Evolutionary conservation across 2,888 invertebrate genomes (phyloP), one percentile per base, ranked within the genome.

Genomic region (Drosophila quinaria): DNA sequence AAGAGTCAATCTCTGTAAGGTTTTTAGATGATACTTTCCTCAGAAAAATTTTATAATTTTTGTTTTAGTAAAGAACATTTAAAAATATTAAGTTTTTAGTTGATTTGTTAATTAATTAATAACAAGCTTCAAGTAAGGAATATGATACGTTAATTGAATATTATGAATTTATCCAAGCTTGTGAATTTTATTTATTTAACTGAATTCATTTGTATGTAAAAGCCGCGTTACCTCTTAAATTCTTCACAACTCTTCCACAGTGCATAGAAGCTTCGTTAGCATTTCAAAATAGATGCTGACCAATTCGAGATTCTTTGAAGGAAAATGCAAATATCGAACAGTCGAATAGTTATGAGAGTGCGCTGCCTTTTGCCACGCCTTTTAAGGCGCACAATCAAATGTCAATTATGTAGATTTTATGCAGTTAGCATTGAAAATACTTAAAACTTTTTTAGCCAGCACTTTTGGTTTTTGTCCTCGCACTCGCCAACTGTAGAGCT

Each of bases 361-460:
- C 66, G 66, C 55, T 66, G 60, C 41, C 51, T 54, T 66, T 51
- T 51, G 75, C 63, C 66, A 67, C 78, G 70, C 70, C 76, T 67
- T 56, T 58, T 62, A 67, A 37, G 73, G 74, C 70, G 61, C 68
- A 72, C 82, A 85, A 78, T 81, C 85, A 81, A 80, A 80, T 78
- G 82, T 80, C 85, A 85, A 87, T 87, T 87, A 87, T 87, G 84
- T 52, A 78, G 84, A 85, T 85, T 85, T 84, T 78, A 79, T 85
- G 79, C 81, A 79, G 74, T 63, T 74, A 62, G 61, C 73, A 69
- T 65, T 62, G 70, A 50, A 61, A 74, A 65, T 64, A 63, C 67
- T 77, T 50, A 60, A 60, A 64, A 66, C 37, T 60, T 58, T 51
- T 64, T 67, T 13, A 1, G 61, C 65, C 58, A 63, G 51, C 66